A percentile compares a stretch with the other conserved stretches of the same genome.
Evolutionary conservation across 2,113 vertebrate species (phyloP).

Genomic region (Mormyrus lacerda): DNA sequence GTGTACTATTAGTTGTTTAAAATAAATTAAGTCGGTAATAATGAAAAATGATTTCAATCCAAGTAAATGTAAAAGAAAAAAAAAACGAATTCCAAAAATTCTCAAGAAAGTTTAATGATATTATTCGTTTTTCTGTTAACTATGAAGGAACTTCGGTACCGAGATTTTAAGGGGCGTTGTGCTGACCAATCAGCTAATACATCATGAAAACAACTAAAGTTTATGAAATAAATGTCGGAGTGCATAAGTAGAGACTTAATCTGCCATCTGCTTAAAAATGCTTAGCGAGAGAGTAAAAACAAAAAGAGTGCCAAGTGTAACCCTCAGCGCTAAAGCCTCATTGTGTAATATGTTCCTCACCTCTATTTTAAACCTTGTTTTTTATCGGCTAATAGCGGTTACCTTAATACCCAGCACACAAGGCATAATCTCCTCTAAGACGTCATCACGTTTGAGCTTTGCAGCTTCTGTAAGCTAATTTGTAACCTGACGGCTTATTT

Average conservation of each 20-base stretch:
- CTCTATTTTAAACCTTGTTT: slow-evolving; percentile 12
- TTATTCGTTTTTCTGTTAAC: neutral
- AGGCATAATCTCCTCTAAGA: neutral
- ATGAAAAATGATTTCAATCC: neutral
- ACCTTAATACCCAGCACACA: neutral
- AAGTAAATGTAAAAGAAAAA: neutral
- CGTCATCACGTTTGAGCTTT: neutral
- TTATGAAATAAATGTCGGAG: neutral
- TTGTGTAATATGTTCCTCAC: slow-evolving; percentile 15
- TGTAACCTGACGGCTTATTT: neutral
- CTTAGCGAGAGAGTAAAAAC: slow-evolving; percentile 30
- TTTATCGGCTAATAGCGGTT: neutral
- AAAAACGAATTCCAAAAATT: neutral
- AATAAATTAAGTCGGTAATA: neutral
- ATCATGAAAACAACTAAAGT: neutral
- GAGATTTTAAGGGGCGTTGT: neutral
- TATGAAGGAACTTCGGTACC: neutral
- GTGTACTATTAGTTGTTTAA: no score
- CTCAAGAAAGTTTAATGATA: neutral
- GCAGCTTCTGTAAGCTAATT: neutral
- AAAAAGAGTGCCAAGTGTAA: slow-evolving; percentile 18
- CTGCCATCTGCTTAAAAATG: slow-evolving; percentile 26
- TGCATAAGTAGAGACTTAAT: neutral
- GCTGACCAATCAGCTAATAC: neutral
- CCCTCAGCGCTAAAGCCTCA: neutral